Percentiles rank a stretch among this genome's conserved stretches.
phyloP scores from a whole-genome alignment of 2,113 vertebrate genomes.

The Holacanthus passer region DNA sequence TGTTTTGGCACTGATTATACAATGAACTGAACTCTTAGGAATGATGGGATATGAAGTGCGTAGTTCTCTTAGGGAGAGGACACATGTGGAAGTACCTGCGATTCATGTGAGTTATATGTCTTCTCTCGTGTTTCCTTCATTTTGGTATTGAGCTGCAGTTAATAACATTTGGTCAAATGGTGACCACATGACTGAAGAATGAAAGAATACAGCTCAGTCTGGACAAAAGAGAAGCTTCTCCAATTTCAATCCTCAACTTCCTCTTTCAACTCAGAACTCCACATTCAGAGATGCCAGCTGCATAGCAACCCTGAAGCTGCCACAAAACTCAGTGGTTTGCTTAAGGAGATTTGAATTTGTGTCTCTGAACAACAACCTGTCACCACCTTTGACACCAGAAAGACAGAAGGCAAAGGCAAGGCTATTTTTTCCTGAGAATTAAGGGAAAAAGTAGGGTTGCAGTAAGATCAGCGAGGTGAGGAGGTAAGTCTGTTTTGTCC shows the following conservation, averaged over 20 bases:
- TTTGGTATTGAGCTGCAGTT: neutral
- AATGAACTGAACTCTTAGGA: conserved; percentile 11
- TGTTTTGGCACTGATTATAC: conserved; percentile 6
- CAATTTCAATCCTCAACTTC: neutral
- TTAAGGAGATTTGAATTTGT: conserved; percentile 1
- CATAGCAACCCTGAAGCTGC: conserved; percentile 6
- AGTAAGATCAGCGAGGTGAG: neutral
- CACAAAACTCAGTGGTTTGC: conserved; percentile 8
- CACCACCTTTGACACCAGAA: neutral
- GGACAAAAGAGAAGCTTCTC: neutral
- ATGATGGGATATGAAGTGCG: conserved; percentile 18
- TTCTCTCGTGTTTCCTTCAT: neutral
- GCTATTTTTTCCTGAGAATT: neutral
- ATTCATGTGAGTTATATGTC: neutral
- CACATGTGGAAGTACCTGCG: neutral
- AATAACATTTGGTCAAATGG: neutral
- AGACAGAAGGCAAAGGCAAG: too few relatives aligned
- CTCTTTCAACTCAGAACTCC: neutral
- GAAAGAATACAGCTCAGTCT: neutral
- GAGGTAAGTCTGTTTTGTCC: conserved; percentile 5
- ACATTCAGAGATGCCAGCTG: neutral
- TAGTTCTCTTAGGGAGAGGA: neutral
- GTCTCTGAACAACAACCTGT: neutral
- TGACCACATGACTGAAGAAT: neutral
- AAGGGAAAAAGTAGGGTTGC: neutral